A percentile compares a stretch with the other conserved stretches of the same genome.
Conservation (phyloP, 1,140 invertebrate species). For the Ruditapes philippinarum region DNA sequence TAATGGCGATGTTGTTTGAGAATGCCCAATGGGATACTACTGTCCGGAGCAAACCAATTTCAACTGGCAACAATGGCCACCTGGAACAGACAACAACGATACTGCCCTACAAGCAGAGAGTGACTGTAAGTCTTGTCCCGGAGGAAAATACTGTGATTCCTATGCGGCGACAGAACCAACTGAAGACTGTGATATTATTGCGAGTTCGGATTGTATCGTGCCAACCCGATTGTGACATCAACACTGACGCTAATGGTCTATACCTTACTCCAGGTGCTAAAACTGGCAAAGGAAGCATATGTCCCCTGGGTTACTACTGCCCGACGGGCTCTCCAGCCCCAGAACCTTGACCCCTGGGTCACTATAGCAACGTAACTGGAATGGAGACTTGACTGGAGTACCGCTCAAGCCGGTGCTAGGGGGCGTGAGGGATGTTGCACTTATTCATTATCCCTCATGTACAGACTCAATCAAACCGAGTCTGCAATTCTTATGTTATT, state of each 20-base stretch:
- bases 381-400: too few species aligned
- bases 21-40: slow-evolving; percentile 82
- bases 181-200: slow-evolving; percentile 82
- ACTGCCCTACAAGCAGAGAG: slow-evolving; percentile 75
- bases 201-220: slow-evolving; percentile 82
- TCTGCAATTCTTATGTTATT: too few species aligned
- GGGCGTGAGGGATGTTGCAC: too few species aligned
- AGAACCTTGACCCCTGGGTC: slow-evolving; percentile 80
- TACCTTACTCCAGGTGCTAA: slow-evolving; percentile 76
- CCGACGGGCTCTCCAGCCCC: slow-evolving; percentile 77
- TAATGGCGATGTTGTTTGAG: slow-evolving; percentile 75
- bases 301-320: slow-evolving; percentile 82
- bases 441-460: too few species aligned
- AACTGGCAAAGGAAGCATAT: slow-evolving; percentile 80
- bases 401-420: too few species aligned
- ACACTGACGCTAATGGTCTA: slow-evolving; percentile 52
- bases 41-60: slow-evolving; percentile 82
- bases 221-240: slow-evolving; percentile 76
- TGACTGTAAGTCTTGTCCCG: slow-evolving; percentile 81
- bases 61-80: slow-evolving; percentile 83
- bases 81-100: slow-evolving; percentile 83
- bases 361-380: slow-evolving; percentile 82
- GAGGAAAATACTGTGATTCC: slow-evolving; percentile 82
- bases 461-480: too few species aligned
- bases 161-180: slow-evolving; percentile 67